These are phyloP conservation scores for Phymorhynchus buccinoides DNA, from an alignment of 1,140 invertebrate genomes.

Conservation along the genomic window DNA sequence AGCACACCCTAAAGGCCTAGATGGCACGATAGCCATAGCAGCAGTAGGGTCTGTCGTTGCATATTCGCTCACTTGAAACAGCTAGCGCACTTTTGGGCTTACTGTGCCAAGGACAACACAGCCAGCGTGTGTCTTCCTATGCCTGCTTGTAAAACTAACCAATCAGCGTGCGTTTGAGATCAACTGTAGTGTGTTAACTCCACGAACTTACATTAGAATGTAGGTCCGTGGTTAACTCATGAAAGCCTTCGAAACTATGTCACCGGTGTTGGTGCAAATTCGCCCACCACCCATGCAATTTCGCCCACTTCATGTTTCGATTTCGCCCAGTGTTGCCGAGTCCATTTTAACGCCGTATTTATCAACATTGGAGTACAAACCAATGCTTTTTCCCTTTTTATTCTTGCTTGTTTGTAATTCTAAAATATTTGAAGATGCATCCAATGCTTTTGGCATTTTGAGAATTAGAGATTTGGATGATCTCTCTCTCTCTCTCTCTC, in stretches of 20 bases:
- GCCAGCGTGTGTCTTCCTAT: not conserved
- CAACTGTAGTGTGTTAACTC: not conserved
- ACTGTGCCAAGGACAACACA: no score
- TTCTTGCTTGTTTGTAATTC: not conserved
- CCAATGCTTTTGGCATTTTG: not conserved
- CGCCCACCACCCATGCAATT: slow-evolving; percentile 13
- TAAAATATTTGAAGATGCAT: not conserved
- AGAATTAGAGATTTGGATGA: not conserved
- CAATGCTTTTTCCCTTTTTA: not conserved
- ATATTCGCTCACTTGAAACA: no score
- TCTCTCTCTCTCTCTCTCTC: not conserved
- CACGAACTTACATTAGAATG: no score
- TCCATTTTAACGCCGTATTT: not conserved
- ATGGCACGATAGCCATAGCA: no score
- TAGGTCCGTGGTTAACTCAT: slow-evolving; percentile 23
- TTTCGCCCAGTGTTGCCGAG: slow-evolving; percentile 9
- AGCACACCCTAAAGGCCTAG: no score
- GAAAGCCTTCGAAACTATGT: not conserved
- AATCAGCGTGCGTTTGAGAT: slow-evolving; percentile 4
- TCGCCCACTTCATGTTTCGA: slow-evolving; percentile 15
- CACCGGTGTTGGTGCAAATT: slow-evolving; percentile 20
- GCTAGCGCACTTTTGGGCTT: no score
- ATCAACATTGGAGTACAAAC: not conserved
- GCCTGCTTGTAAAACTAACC: not conserved
- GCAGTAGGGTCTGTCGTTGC: no score